Conservation (phyloP, 35 echinoderm and acorn worm genomes). For the Antedon bifida region DNA sequence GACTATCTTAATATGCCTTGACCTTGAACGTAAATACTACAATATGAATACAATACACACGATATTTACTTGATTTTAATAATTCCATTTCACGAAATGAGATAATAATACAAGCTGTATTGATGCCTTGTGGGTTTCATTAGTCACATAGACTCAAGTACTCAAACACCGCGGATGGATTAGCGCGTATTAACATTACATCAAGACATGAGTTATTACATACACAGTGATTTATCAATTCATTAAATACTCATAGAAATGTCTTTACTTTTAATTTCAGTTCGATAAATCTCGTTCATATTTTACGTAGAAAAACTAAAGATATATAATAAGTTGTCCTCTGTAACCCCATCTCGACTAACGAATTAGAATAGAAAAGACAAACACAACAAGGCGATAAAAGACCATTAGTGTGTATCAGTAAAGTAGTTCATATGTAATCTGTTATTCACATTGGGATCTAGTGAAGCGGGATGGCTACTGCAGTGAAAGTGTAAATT, state of each 20-base stretch:
- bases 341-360: too few species aligned
- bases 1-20: neutral
- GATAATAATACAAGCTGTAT: neutral
- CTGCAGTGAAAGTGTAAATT: too few species aligned
- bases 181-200: neutral
- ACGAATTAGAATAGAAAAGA: too few species aligned
- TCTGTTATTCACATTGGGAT: too few species aligned
- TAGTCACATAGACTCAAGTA: neutral
- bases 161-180: neutral
- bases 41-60: neutral
- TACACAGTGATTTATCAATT: neutral
- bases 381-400: too few species aligned
- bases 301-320: too few species aligned
- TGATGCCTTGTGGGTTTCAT: neutral
- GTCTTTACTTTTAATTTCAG: neutral
- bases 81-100: neutral
- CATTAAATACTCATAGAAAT: neutral
- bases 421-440: too few species aligned
- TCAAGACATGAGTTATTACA: neutral
- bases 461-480: too few species aligned
- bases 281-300: too few species aligned
- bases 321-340: too few species aligned
- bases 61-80: neutral
- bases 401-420: too few species aligned
- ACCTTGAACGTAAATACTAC: neutral